A percentile compares a stretch with the other conserved stretches of the same genome.
These are phyloP conservation scores for Mythimna vitellina DNA, from an alignment of 2,888 invertebrate genomes.

Conservation along the genomic window DNA sequence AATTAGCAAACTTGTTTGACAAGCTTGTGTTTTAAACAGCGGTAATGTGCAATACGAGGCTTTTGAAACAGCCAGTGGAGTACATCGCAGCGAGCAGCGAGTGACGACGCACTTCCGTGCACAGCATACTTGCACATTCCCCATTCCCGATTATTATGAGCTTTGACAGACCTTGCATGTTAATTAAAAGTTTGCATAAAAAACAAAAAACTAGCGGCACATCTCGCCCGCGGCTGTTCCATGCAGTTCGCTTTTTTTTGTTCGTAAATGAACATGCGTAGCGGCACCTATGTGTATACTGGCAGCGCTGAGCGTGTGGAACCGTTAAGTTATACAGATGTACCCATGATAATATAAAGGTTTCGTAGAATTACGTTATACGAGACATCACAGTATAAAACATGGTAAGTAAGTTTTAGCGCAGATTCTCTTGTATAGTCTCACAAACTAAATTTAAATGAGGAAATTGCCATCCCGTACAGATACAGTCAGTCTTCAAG, in stretches of 20 bases:
- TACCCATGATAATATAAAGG: conserved; percentile 36
- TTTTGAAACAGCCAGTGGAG: conserved; percentile 56
- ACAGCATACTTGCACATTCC: conserved; percentile 58
- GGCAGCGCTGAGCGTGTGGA: conserved; percentile 16
- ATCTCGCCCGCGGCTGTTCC: conserved; percentile 48
- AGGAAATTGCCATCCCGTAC: neutral
- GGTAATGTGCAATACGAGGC: conserved; percentile 52
- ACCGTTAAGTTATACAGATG: conserved; percentile 41
- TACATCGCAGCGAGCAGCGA: neutral
- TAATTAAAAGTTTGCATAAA: conserved; percentile 73
- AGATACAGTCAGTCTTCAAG: neutral
- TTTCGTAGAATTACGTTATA: conserved; percentile 29
- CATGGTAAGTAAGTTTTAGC: neutral
- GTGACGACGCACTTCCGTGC: conserved; percentile 58
- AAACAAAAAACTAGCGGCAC: conserved; percentile 57
- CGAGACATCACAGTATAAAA: conserved; percentile 1
- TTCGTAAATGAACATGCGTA: conserved; percentile 41
- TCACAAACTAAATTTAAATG: neutral
- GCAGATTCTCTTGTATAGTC: neutral
- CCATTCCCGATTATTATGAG: conserved; percentile 71
- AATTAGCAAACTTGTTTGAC: conserved; percentile 59
- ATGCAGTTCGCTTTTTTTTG: conserved; percentile 46
- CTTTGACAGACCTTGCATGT: conserved; percentile 81
- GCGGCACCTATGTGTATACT: conserved; percentile 11
- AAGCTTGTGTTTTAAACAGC: conserved; percentile 47